Evolutionary conservation across 2,888 invertebrate species (phyloP), one percentile per base, ranked within the genome.

Genomic region (Dicycla oo): DNA sequence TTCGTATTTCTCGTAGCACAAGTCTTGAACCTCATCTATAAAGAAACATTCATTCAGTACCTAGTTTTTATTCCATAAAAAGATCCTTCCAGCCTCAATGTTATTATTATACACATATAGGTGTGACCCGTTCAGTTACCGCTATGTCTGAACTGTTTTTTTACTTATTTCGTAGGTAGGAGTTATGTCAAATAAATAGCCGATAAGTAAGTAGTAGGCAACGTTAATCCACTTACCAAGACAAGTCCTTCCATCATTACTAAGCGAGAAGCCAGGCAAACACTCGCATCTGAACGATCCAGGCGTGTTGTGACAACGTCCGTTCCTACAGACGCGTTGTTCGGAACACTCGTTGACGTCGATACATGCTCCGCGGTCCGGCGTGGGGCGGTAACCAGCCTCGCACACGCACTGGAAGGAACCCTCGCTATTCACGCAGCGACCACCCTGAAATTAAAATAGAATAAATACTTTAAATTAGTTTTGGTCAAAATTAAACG

Each of bases 351-450:
- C 97, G 92, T 97, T 96, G 64, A 96, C 95, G 87, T 96, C 96
- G 2, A 91, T 88, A 84, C 96, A 96, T 0, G 94, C 94, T 73
- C 92, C 93, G 69, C 95, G 92, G 73, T 89, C 93, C 2, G 75
- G 97, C 96, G 87, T 97, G 93, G 81, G 97, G 0, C 97, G 96
- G 93, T 98, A 98, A 15, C 98, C 98, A 8, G 97, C 97, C 72
- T 98, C 97, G 92, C 98, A 98, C 84, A 98, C 97, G 93, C 98
- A 98, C 53, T 97, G 97, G 95, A 98, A 98, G 0, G 98, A 98
- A 0, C 98, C 98, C 38, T 97, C 96, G n/a, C 97, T 97, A 93
- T 98, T 98, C 69, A 98, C 96, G 91, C 98, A 98, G 20, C 97
- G 97, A 0, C 98, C 98, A 47, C 98, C 98, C 91, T 97, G 96